Evolutionary conservation across 2,113 vertebrate species (phyloP).

Genomic region (Syngnathoides biaculeatus): DNA sequence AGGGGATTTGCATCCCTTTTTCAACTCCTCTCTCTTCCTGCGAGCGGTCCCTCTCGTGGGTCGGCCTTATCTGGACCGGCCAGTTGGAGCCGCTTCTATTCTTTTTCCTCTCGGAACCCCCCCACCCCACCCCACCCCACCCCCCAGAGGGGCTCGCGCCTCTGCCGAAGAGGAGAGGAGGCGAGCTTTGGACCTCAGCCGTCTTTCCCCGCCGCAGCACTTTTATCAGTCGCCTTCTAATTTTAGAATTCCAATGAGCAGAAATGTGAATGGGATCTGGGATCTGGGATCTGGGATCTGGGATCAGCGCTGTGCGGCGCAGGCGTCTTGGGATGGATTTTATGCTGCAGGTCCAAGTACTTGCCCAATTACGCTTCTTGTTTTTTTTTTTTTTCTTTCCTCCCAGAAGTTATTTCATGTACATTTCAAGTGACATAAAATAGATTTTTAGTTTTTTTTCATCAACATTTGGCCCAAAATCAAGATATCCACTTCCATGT

Average conservation of each 20-base stretch:
- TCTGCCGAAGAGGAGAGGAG: slow-evolving; percentile 42
- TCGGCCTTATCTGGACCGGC: slow-evolving; percentile 61
- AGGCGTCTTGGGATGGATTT: neutral
- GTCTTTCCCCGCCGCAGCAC: slow-evolving; percentile 12
- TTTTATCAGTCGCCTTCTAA: slow-evolving; percentile 61
- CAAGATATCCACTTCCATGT: neutral
- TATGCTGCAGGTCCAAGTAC: neutral
- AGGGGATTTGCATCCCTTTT: slow-evolving; percentile 46
- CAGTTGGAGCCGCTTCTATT: slow-evolving; percentile 69
- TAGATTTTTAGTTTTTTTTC: neutral
- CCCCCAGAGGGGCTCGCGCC: slow-evolving; percentile 59
- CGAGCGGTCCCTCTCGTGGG: slow-evolving; percentile 36
- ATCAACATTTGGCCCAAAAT: neutral
- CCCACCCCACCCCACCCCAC: no score
- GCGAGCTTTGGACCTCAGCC: slow-evolving; percentile 2
- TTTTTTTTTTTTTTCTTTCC: neutral
- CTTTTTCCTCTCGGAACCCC: slow-evolving; percentile 51
- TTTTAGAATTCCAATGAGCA: slow-evolving; percentile 62
- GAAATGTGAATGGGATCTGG: neutral
- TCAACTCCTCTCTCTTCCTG: slow-evolving; percentile 39
- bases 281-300: neutral
- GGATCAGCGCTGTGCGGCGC: neutral
- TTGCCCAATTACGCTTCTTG: no score
- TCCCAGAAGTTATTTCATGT: neutral
- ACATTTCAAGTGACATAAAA: neutral